These are phyloP conservation scores for Chionomys nivalis DNA, from an alignment of 2,113 vertebrate species.

Conservation along the genomic window DNA sequence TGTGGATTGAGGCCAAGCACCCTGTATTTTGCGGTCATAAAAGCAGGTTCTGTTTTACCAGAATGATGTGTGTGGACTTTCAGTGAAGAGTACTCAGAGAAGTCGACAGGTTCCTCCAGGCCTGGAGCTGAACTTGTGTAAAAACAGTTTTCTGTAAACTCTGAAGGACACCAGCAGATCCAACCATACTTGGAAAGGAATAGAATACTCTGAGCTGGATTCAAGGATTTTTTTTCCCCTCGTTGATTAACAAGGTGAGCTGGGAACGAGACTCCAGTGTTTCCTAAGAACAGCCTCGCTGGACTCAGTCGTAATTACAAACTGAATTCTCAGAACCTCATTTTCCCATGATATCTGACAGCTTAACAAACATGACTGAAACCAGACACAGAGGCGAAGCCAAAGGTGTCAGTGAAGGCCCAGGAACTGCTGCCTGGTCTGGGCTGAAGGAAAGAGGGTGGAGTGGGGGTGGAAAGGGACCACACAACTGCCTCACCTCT, in stretches of 20 bases:
- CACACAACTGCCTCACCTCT: too few relatives aligned
- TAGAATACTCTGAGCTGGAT: background rate
- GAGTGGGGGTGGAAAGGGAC: background rate
- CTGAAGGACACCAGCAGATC: background rate
- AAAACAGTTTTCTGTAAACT: background rate
- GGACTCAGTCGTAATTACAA: background rate
- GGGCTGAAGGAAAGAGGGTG: background rate
- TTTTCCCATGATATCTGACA: background rate
- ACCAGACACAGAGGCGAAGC: background rate
- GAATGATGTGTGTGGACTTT: accelerated
- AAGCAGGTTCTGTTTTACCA: background rate
- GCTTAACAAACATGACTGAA: background rate
- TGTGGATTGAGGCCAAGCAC: background rate
- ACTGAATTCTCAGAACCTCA: background rate
- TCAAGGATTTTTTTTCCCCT: background rate
- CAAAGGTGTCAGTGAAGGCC: background rate
- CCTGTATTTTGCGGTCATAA: background rate
- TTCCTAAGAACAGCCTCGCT: background rate
- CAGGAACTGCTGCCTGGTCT: background rate
- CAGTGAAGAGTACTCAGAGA: background rate
- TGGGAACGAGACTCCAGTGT: background rate
- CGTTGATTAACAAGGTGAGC: background rate
- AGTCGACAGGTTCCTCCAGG: background rate
- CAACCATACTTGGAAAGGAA: background rate
- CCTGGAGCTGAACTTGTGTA: background rate